Conservation (phyloP, 2,797 vertebrate species). For the Salarias fasciatus region DNA sequence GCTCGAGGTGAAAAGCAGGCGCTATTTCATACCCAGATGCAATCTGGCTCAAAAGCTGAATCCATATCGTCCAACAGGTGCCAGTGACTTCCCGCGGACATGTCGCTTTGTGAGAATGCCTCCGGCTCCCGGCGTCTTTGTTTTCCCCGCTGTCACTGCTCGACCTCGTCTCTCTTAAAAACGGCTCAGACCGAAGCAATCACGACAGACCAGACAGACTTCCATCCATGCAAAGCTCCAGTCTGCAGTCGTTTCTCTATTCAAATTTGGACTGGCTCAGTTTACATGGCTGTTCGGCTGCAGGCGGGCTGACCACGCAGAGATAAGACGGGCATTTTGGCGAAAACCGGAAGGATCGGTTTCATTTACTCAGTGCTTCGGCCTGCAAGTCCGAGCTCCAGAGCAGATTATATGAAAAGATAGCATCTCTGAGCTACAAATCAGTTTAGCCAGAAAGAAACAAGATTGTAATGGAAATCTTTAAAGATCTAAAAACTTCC, state of each 20-base stretch:
- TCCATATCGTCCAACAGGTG: slow-evolving; percentile 35
- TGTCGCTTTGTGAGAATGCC: not conserved
- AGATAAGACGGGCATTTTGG: not conserved
- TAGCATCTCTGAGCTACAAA: not conserved
- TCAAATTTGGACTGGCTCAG: slow-evolving; percentile 60
- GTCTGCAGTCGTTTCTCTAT: slow-evolving; percentile 67
- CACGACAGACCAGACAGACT: not conserved
- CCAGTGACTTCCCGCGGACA: not conserved
- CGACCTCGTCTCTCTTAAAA: not conserved
- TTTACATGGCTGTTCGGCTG: slow-evolving; percentile 34
- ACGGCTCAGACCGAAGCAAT: slow-evolving; percentile 14
- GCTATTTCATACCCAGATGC: slow-evolving; percentile 64
- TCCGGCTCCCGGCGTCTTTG: not conserved
- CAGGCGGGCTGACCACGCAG: slow-evolving; percentile 18
- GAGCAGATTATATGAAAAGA: not conserved
- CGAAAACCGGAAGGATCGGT: slow-evolving; percentile 14
- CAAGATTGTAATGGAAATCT: too few relatives aligned
- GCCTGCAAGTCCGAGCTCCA: not conserved
- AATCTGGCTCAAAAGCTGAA: slow-evolving; percentile 42
- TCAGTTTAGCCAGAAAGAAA: too few relatives aligned
- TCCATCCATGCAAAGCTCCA: slow-evolving; percentile 59
- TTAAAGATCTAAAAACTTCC: too few relatives aligned
- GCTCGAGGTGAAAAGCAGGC: not conserved
- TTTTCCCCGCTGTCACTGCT: slow-evolving; percentile 9
- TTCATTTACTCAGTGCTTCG: not conserved